Conservation (phyloP, 2,113 vertebrate genomes). For the Eolophus roseicapilla region DNA sequence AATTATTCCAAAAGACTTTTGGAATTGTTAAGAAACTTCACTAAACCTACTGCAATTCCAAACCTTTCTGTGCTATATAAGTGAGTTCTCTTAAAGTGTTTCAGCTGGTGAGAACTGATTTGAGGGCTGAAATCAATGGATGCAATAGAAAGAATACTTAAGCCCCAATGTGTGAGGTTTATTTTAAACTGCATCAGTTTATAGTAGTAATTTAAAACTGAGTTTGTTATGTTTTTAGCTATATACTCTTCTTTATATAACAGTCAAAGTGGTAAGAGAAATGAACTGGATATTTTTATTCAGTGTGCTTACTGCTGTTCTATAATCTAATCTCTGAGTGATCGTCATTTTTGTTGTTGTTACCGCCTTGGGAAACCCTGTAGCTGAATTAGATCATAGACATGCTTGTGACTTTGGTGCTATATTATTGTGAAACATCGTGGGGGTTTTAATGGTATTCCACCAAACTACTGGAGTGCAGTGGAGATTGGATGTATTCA, state of each 20-base stretch:
- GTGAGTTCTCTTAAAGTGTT: background rate
- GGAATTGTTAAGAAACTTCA: background rate
- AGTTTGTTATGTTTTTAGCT: background rate
- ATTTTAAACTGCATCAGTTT: background rate
- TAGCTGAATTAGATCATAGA: background rate
- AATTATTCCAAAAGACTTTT: background rate
- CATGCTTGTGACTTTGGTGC: background rate
- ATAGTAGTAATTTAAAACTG: background rate
- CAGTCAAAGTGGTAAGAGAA: background rate
- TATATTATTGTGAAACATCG: background rate
- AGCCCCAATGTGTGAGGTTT: background rate
- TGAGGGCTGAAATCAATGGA: background rate
- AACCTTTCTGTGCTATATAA: background rate
- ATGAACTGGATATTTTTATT: background rate
- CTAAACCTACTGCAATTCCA: background rate
- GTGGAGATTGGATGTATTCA: background rate
- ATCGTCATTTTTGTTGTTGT: background rate
- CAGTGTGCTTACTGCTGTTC: background rate
- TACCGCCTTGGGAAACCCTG: background rate
- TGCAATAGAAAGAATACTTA: background rate
- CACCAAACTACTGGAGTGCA: background rate
- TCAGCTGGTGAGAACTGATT: background rate
- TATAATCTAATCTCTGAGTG: background rate
- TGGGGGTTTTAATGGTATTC: background rate
- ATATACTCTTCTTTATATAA: background rate